These are phyloP conservation scores for Bombus waltoni DNA, from an alignment of 1,140 invertebrate genomes.

Conservation along the genomic window DNA sequence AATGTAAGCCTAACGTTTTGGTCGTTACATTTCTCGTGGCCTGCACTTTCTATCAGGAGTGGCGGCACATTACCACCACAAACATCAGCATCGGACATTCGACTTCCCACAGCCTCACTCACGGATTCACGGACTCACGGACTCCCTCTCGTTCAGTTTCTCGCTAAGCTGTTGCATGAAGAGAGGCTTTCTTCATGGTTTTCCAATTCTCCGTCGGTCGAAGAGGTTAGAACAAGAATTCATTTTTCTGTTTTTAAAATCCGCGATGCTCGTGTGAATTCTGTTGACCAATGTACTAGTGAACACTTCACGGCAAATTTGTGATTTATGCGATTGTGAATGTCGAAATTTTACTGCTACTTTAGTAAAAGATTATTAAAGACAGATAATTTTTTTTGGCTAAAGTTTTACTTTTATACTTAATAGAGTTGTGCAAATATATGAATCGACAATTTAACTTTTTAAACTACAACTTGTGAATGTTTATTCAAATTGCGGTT, in stretches of 20 bases:
- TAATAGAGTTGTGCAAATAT: background rate
- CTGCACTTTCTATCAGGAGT: conserved; percentile 39
- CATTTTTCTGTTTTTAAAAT: background rate
- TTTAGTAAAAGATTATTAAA: background rate
- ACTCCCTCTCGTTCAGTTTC: conserved; percentile 46
- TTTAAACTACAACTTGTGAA: background rate
- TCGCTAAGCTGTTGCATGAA: conserved; percentile 32
- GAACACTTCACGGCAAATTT: background rate
- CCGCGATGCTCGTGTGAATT: background rate
- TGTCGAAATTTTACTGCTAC: background rate
- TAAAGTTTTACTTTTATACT: background rate
- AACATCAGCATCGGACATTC: background rate
- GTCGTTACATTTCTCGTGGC: conserved; percentile 3
- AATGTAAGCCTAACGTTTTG: background rate
- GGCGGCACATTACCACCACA: conserved; percentile 35
- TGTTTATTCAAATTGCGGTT: background rate
- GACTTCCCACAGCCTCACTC: conserved; percentile 35
- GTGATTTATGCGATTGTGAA: conserved; percentile 14
- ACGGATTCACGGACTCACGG: background rate
- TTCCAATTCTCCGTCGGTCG: conserved; percentile 23
- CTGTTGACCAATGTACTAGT: background rate
- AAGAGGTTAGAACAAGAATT: conserved; percentile 50
- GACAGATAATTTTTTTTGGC: background rate
- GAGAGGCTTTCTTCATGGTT: conserved; percentile 46
- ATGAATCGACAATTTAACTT: background rate